These are phyloP conservation scores for Ichneumon xanthorius DNA, from an alignment of 2,888 invertebrate genomes.

Conservation along the genomic window DNA sequence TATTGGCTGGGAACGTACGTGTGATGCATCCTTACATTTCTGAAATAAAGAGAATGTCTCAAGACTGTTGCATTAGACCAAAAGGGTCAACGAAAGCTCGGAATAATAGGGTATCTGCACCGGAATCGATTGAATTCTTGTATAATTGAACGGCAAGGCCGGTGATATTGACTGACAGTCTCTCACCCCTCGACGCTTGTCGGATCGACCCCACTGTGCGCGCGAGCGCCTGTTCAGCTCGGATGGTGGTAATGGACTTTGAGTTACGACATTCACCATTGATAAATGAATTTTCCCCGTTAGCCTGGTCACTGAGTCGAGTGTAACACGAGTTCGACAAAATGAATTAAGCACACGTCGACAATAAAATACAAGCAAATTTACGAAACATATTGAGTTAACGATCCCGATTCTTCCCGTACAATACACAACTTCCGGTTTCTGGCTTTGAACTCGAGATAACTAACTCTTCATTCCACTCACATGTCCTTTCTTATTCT, in stretches of 20 bases:
- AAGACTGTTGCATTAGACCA: background rate
- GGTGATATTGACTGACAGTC: background rate
- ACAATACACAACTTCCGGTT: background rate
- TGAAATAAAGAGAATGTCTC: background rate
- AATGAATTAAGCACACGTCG: background rate
- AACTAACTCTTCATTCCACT: background rate
- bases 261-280: background rate
- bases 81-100: background rate
- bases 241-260: constrained; percentile 5
- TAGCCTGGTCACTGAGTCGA: background rate
- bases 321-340: background rate
- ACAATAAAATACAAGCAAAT: too few relatives aligned
- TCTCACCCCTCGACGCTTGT: background rate
- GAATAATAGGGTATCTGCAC: background rate
- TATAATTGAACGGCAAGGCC: background rate
- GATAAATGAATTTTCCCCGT: background rate
- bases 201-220: background rate
- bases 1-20: too few relatives aligned
- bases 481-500: background rate
- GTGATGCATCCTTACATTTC: too few relatives aligned
- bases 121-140: background rate
- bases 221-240: background rate
- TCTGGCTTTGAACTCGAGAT: background rate
- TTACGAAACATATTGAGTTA: background rate
- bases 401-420: background rate